Conservation (phyloP, 2,797 vertebrate species). For the Pristis pectinata region DNA sequence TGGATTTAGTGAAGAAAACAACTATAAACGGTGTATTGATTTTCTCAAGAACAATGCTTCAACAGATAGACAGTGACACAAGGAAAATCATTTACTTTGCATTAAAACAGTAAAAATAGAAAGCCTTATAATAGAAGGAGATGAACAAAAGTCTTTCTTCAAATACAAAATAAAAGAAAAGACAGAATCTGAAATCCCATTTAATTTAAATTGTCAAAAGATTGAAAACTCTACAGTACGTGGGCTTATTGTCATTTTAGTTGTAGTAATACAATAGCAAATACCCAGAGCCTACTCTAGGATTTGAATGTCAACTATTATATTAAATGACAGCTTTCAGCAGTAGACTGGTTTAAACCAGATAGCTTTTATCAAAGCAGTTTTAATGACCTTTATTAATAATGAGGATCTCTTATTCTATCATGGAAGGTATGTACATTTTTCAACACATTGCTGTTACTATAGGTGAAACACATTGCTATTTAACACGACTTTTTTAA, state of each 20-base stretch:
- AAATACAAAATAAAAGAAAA: conserved; percentile 5
- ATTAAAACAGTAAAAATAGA: not conserved
- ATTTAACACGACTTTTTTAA: not conserved
- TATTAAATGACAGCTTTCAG: conserved; percentile 35
- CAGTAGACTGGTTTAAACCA: conserved; percentile 35
- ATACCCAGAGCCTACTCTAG: not conserved
- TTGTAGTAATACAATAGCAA: conserved; percentile 35
- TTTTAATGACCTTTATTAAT: conserved; percentile 33
- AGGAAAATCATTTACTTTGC: not conserved
- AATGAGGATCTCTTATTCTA: conserved; percentile 34
- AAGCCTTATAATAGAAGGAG: conserved; percentile 16
- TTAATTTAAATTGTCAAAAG: conserved; percentile 32
- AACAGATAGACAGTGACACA: not conserved
- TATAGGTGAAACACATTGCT: not conserved
- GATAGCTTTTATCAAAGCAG: conserved; percentile 26
- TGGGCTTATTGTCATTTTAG: conserved; percentile 31
- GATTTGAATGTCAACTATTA: conserved; percentile 36
- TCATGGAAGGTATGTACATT: not conserved
- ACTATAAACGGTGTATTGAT: not conserved
- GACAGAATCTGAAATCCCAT: conserved; percentile 32
- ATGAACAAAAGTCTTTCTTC: conserved; percentile 13
- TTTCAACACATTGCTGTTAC: conserved; percentile 26
- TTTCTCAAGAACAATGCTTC: conserved; percentile 25
- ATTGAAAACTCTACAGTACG: conserved; percentile 2
- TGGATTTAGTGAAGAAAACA: not conserved